phyloP scores from a whole-genome alignment of 64 coral and sea anemone species.

The Anthopleura sola region DNA sequence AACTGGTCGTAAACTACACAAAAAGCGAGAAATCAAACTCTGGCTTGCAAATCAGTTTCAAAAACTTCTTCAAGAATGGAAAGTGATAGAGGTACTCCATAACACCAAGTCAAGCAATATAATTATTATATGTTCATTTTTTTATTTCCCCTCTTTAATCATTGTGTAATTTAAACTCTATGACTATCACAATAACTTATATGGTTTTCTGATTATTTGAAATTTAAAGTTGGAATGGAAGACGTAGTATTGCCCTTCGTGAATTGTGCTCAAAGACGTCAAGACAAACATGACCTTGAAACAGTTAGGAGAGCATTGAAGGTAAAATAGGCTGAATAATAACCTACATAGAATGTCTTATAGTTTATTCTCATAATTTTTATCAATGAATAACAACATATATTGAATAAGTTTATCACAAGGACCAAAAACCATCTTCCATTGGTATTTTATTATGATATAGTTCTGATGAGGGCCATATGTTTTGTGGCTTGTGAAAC shows the following conservation, averaged over 20 bases:
- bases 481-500: no score
- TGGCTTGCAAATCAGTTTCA: neutral
- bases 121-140: neutral
- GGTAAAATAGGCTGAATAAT: no score
- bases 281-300: neutral
- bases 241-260: neutral
- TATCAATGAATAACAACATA: no score
- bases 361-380: no score
- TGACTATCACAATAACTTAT: neutral
- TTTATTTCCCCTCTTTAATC: no score
- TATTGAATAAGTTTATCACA: no score
- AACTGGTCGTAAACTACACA: neutral
- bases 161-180: no score
- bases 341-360: no score
- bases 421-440: no score
- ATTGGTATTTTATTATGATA: no score
- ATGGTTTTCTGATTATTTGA: neutral
- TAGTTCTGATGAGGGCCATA: no score
- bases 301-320: slow-evolving; percentile 6
- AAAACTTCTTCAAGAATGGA: neutral
- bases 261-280: neutral
- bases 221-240: neutral
- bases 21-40: neutral
- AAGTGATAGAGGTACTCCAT: neutral
- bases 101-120: neutral